Conservation (phyloP, 53 echinoderm and acorn worm genomes). For the Zoroaster sp. region DNA sequence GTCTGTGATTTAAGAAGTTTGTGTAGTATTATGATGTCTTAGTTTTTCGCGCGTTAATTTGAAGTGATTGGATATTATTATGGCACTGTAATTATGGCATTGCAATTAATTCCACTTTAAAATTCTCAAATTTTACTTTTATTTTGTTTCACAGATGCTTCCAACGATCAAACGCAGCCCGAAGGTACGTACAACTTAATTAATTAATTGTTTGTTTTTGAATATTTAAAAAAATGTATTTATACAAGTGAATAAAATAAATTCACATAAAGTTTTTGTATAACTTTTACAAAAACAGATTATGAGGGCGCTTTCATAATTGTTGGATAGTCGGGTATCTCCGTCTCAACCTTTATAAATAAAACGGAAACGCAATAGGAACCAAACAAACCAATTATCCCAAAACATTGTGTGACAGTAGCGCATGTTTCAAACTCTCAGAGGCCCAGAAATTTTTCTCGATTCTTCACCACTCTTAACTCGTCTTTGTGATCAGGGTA, state of each 20-base stretch:
- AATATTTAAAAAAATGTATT: not conserved
- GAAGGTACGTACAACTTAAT: not conserved
- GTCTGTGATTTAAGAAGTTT: too few relatives aligned
- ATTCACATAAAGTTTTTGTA: too few relatives aligned
- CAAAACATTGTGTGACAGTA: too few relatives aligned
- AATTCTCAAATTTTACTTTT: too few relatives aligned
- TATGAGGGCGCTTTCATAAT: not conserved
- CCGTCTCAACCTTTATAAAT: not conserved
- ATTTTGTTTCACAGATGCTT: not conserved
- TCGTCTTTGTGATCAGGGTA: conserved; percentile 57
- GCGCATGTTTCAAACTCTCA: too few relatives aligned
- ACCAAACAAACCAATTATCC: not conserved
- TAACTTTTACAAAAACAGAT: not conserved
- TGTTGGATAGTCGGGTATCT: not conserved
- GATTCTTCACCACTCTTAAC: not conserved
- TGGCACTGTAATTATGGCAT: too few relatives aligned
- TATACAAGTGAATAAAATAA: not conserved
- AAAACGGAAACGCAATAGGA: not conserved
- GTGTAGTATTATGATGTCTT: too few relatives aligned
- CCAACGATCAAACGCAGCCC: not conserved
- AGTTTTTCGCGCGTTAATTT: too few relatives aligned
- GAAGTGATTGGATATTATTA: too few relatives aligned
- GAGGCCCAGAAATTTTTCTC: not conserved
- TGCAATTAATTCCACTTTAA: too few relatives aligned
- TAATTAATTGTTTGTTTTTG: too few relatives aligned